A percentile compares a stretch with the other conserved stretches of the same genome.
phyloP scores from a whole-genome alignment of 53 echinoderm and acorn worm species.

The Astropecten irregularis region DNA sequence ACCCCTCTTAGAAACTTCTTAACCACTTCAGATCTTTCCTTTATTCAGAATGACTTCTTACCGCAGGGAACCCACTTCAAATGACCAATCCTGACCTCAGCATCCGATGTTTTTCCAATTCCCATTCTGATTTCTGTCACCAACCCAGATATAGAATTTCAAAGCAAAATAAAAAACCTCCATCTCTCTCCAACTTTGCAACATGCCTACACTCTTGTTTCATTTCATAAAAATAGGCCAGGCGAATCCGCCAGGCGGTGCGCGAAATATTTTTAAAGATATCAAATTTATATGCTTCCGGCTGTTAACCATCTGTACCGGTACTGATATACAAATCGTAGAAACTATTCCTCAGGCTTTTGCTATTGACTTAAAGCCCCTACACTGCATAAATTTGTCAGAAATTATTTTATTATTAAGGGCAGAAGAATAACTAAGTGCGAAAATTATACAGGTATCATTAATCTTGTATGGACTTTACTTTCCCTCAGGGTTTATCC shows the following conservation, averaged over 20 bases:
- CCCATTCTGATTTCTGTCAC: constrained; percentile 7
- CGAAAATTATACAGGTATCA: too few species aligned
- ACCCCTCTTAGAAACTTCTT: neutral
- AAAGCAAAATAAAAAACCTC: constrained; percentile 11
- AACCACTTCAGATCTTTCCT: neutral
- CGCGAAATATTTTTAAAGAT: constrained; percentile 4
- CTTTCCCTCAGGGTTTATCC: too few species aligned
- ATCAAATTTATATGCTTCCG: constrained; percentile 4
- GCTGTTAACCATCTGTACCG: constrained; percentile 7
- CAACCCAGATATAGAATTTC: constrained; percentile 11
- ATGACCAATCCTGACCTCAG: constrained; percentile 46
- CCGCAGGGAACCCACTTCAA: too few species aligned
- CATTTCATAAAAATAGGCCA: too few species aligned
- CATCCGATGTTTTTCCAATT: neutral
- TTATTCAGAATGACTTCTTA: neutral
- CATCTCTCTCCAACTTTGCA: too few species aligned
- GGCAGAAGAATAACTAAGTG: too few species aligned
- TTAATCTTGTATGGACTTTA: too few species aligned
- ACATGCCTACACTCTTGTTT: too few species aligned
- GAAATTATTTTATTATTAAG: too few species aligned
- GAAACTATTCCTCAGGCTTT: too few species aligned
- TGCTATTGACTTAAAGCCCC: too few species aligned
- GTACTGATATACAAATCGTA: constrained; percentile 22
- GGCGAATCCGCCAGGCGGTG: neutral
- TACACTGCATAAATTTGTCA: too few species aligned